Percentiles rank a stretch among this genome's conserved stretches.
Evolutionary conservation across 2,113 vertebrate genomes (phyloP).

Genomic region (Equus quagga): DNA sequence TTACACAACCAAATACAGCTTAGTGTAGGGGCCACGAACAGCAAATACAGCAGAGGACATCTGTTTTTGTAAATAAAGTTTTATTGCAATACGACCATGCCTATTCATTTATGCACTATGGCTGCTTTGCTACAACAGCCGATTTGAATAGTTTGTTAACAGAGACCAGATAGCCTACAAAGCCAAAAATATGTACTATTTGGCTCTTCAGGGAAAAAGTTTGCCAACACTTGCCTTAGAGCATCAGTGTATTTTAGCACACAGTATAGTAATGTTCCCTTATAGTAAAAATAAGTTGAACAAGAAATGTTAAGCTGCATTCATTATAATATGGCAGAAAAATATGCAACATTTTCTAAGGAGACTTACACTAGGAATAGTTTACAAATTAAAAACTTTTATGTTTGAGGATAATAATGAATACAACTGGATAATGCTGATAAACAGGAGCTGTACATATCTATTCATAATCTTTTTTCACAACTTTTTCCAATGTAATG

Average conservation of each 20-base stretch:
- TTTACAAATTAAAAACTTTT: slow-evolving; percentile 14
- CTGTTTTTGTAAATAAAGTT: slow-evolving; percentile 13
- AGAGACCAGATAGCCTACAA: not conserved
- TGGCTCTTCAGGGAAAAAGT: not conserved
- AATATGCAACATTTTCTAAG: not conserved
- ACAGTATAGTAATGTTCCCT: not conserved
- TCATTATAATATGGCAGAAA: not conserved
- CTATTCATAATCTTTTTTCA: not conserved
- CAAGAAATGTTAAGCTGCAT: not conserved
- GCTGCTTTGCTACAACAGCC: not conserved
- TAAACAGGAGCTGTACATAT: not conserved
- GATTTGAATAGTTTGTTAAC: not conserved
- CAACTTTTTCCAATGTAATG: not conserved
- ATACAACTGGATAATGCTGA: not conserved
- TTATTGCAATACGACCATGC: not conserved
- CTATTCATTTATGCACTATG: not conserved
- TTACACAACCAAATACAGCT: not conserved
- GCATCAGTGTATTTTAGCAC: not conserved
- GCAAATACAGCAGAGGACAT: not conserved
- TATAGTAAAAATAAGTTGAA: not conserved
- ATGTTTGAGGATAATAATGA: not conserved
- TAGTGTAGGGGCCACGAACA: not conserved
- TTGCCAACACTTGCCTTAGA: not conserved
- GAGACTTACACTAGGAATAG: not conserved
- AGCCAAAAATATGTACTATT: not conserved